phyloP scores from a whole-genome alignment of 2,888 invertebrate species.

The Latrodectus elegans region DNA sequence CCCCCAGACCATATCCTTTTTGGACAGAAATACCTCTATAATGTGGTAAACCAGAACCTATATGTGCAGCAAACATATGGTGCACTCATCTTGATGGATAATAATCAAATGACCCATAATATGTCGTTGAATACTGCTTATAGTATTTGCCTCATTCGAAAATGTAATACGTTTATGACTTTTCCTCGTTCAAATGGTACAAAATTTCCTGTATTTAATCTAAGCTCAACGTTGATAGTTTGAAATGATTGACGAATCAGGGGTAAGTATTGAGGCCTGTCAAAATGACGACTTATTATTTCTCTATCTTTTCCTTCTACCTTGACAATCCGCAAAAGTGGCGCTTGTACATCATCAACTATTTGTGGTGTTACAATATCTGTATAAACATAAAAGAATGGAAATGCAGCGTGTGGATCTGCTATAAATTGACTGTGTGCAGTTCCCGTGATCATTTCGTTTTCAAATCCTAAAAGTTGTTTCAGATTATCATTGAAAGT shows the following conservation, averaged over 20 bases:
- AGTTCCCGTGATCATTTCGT: neutral
- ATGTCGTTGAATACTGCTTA: neutral
- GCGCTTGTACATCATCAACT: slow-evolving; percentile 71
- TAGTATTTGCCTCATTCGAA: slow-evolving; percentile 27
- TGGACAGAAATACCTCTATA: too few relatives aligned
- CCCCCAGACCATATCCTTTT: too few relatives aligned
- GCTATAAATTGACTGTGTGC: slow-evolving; percentile 13
- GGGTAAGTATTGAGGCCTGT: too few relatives aligned
- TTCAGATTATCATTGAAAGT: neutral
- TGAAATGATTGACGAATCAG: too few relatives aligned
- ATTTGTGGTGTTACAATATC: slow-evolving; percentile 71
- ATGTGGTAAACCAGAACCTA: too few relatives aligned
- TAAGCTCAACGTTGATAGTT: slow-evolving; percentile 25
- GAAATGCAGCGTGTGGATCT: neutral
- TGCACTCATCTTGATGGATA: too few relatives aligned
- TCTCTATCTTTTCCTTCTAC: slow-evolving; percentile 47
- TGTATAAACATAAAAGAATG: slow-evolving; percentile 70
- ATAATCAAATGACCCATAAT: neutral
- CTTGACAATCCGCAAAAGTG: slow-evolving; percentile 72
- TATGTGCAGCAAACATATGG: too few relatives aligned
- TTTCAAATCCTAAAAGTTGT: slow-evolving; percentile 21
- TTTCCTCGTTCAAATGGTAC: slow-evolving; percentile 37
- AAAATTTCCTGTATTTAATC: slow-evolving; percentile 4
- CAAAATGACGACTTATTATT: slow-evolving; percentile 1
- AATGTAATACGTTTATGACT: slow-evolving; percentile 14